Evolutionary conservation across 2,797 vertebrate species (phyloP).

Genomic region (Myotis daubentonii): DNA sequence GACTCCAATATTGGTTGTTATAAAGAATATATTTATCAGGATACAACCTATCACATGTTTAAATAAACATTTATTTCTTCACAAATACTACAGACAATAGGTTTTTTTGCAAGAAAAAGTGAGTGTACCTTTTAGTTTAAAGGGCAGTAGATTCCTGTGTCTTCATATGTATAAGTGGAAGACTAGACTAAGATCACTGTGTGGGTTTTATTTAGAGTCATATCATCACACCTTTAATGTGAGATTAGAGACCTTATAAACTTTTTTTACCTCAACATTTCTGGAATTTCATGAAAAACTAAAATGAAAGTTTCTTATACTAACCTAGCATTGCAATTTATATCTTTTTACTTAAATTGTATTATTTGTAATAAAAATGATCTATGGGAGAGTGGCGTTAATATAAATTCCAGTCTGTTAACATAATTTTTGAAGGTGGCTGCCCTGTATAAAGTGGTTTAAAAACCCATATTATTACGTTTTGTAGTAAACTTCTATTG

Average conservation of each 20-base stretch:
- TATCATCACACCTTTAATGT: not conserved
- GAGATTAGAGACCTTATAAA: not conserved
- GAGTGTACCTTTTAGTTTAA: not conserved
- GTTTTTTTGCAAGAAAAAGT: conserved; percentile 6
- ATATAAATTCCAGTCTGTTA: not conserved
- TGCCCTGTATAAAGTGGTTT: not conserved
- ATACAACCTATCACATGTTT: conserved; percentile 61
- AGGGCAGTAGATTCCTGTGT: not conserved
- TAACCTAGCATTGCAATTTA: not conserved
- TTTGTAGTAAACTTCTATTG: not conserved
- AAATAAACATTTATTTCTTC: conserved; percentile 64
- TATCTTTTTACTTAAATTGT: not conserved
- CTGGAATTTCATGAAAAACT: conserved; percentile 2
- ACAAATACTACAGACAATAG: not conserved
- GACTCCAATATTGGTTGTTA: conserved; percentile 57
- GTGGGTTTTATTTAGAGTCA: not conserved
- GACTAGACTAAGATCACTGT: not conserved
- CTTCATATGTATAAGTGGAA: not conserved
- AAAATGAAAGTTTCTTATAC: not conserved
- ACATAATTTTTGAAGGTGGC: not conserved
- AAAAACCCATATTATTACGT: not conserved
- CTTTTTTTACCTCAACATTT: not conserved
- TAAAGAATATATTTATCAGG: conserved; percentile 64
- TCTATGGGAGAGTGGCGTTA: not conserved
- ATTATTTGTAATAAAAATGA: conserved; percentile 37